A percentile compares a stretch with the other conserved stretches of the same genome.
Evolutionary conservation across 2,797 vertebrate species (phyloP).

Genomic region (Sebastes diaconus): DNA sequence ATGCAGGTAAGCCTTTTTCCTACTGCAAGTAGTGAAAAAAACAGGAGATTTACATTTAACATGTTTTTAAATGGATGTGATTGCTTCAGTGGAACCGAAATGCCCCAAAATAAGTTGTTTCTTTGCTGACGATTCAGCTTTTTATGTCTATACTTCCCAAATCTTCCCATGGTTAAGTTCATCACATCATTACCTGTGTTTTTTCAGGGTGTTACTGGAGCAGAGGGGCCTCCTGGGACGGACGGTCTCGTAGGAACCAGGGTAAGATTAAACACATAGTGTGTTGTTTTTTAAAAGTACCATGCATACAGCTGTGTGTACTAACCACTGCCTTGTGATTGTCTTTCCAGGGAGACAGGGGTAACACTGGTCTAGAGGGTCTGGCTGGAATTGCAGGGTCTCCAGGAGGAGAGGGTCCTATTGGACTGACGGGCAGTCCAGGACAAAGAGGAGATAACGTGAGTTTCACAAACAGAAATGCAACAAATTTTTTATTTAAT

Average conservation of each 20-base stretch:
- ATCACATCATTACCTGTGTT: constrained; percentile 1
- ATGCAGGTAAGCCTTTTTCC: too few relatives aligned
- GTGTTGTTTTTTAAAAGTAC: neutral
- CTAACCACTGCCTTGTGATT: neutral
- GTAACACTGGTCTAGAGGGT: constrained; percentile 90
- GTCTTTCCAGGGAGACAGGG: constrained; percentile 88
- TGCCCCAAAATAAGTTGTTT: neutral
- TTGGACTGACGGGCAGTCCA: constrained; percentile 89
- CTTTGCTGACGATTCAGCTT: neutral
- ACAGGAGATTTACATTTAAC: neutral
- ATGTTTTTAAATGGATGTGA: neutral
- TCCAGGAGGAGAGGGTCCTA: constrained; percentile 89
- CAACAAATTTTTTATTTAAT: neutral
- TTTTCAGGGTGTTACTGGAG: constrained; percentile 88
- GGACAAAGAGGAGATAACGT: constrained; percentile 90
- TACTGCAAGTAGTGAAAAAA: neutral
- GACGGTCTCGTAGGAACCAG: constrained; percentile 91
- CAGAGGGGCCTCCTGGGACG: constrained; percentile 90
- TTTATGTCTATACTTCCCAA: neutral
- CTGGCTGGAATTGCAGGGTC: constrained; percentile 89
- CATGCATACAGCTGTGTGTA: neutral
- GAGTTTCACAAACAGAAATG: constrained; percentile 57
- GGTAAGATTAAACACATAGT: constrained; percentile 78
- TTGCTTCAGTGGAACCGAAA: neutral
- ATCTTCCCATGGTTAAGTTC: neutral